A percentile compares a stretch with the other conserved stretches of the same genome.
Conservation (phyloP, 2,888 invertebrate species). For the Cephus pygmeus region DNA sequence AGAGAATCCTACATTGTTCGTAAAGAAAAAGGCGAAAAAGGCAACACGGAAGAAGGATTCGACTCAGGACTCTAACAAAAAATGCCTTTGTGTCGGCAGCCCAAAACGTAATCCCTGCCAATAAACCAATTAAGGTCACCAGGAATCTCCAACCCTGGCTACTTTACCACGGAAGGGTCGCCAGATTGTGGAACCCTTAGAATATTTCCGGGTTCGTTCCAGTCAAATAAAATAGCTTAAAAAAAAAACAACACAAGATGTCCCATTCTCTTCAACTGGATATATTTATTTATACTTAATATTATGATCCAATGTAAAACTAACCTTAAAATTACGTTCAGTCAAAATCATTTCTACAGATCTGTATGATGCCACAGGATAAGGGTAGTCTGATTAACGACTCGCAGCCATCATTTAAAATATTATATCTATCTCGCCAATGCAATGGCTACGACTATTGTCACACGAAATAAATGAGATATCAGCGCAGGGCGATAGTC, state of each 20-base stretch:
- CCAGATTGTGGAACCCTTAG: neutral
- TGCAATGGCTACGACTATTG: neutral
- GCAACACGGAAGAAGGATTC: slow-evolving; percentile 7
- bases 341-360: slow-evolving; percentile 1
- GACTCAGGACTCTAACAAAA: slow-evolving; percentile 24
- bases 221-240: neutral
- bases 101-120: slow-evolving; percentile 46
- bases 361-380: neutral
- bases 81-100: slow-evolving; percentile 37
- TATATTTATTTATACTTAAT: neutral
- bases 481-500: slow-evolving; percentile 43
- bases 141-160: slow-evolving; percentile 3
- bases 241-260: neutral
- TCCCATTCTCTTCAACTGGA: neutral
- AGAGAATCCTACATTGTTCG: slow-evolving; percentile 28
- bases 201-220: slow-evolving; percentile 5
- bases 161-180: slow-evolving; percentile 1
- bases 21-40: slow-evolving; percentile 11
- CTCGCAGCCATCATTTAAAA: neutral
- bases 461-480: slow-evolving; percentile 41
- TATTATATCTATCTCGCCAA: neutral
- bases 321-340: neutral
- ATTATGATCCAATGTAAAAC: neutral
- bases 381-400: neutral
- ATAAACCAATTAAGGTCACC: slow-evolving; percentile 57